A percentile compares a stretch with the other conserved stretches of the same genome.
Conservation (phyloP, 2,113 vertebrate genomes). For the Carettochelys insculpta region DNA sequence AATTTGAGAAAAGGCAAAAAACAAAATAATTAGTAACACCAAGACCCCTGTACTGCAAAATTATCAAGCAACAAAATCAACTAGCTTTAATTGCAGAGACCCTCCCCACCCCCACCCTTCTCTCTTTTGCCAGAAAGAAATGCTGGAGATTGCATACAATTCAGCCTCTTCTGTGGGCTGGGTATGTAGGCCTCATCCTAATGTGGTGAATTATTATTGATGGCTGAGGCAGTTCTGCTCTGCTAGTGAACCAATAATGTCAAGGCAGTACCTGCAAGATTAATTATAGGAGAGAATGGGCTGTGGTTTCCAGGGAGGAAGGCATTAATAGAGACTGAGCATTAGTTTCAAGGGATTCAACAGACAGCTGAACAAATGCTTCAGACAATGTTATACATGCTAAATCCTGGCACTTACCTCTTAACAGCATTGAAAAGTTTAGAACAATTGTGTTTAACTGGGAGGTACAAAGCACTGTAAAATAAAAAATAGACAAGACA, state of each 20-base stretch:
- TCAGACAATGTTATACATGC: constrained; percentile 73
- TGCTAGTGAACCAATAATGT: constrained; percentile 88
- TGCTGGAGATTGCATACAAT: constrained; percentile 43
- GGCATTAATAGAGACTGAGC: constrained; percentile 83
- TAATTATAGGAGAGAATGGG: constrained; percentile 83
- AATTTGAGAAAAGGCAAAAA: constrained; percentile 68
- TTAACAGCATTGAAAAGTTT: constrained; percentile 54
- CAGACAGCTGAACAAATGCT: constrained; percentile 78
- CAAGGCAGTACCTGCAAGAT: constrained; percentile 85
- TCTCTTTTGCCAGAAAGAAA: constrained; percentile 30
- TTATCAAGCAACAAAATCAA: constrained; percentile 70
- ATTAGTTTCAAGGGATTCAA: constrained; percentile 81
- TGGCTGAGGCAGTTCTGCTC: constrained; percentile 84
- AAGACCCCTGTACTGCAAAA: constrained; percentile 68
- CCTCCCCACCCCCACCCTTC: neutral
- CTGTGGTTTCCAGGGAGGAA: constrained; percentile 78
- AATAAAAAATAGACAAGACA: constrained; percentile 20
- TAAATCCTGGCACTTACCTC: constrained; percentile 66
- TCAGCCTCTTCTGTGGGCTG: constrained; percentile 66
- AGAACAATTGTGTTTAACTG: constrained; percentile 54
- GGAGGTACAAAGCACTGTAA: constrained; percentile 30
- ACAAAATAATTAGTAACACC: constrained; percentile 72
- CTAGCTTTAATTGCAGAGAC: constrained; percentile 57
- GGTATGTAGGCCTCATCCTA: constrained; percentile 72
- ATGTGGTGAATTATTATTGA: constrained; percentile 85